phyloP scores from a whole-genome alignment of 2,113 vertebrate species.

The Spizaetus ornatus region DNA sequence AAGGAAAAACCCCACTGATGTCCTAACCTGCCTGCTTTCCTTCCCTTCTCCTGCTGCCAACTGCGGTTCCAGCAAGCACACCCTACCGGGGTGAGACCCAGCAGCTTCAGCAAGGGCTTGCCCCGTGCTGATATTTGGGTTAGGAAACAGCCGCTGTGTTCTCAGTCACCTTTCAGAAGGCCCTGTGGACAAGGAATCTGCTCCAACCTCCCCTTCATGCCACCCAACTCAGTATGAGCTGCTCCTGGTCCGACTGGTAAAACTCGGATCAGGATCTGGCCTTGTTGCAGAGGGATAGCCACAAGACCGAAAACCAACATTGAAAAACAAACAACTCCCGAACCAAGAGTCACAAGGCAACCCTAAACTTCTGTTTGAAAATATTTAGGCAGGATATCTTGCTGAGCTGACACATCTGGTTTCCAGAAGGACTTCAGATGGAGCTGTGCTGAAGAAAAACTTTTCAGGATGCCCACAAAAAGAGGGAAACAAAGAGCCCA shows the following conservation, averaged over 20 bases:
- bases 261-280: not conserved
- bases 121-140: not conserved
- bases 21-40: not conserved
- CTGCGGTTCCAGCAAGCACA: not conserved
- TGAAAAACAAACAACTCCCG: slow-evolving; percentile 1
- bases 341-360: slow-evolving; percentile 19
- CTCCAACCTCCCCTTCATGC: not conserved
- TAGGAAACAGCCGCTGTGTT: not conserved
- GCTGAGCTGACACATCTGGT: slow-evolving; percentile 49
- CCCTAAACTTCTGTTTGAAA: slow-evolving; percentile 37
- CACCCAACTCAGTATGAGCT: not conserved
- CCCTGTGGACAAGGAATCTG: not conserved
- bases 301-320: not conserved
- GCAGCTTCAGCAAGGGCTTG: not conserved
- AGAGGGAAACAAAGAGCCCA: not conserved
- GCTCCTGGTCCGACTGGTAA: not conserved
- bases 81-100: not conserved
- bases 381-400: slow-evolving; percentile 36
- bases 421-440: slow-evolving; percentile 44
- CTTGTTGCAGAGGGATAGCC: not conserved
- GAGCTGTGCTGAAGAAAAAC: not conserved
- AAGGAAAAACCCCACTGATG: not conserved
- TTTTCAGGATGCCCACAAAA: not conserved
- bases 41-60: not conserved
- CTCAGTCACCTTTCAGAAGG: not conserved